Conservation (phyloP, 2,888 invertebrate species). For the Synergus japonicus region DNA sequence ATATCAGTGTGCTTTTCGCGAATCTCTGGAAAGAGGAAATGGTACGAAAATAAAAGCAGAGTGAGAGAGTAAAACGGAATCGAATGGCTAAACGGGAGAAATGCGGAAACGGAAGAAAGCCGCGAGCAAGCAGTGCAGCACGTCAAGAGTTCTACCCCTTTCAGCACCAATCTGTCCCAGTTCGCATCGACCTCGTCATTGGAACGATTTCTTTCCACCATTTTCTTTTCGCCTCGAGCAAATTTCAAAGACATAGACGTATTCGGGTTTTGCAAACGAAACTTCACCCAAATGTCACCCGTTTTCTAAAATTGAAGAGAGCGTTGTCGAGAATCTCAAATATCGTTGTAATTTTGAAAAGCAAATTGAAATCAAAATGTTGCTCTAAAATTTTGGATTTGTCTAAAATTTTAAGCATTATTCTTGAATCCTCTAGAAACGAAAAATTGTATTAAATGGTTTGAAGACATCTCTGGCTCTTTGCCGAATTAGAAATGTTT, state of each 20-base stretch:
- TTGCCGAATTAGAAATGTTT: not conserved
- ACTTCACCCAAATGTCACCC: constrained; percentile 28
- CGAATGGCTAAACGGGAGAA: constrained; percentile 22
- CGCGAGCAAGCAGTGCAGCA: constrained; percentile 33
- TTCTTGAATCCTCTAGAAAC: not conserved
- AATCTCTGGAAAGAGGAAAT: not conserved
- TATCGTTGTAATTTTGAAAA: constrained; percentile 19
- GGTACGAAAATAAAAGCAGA: not conserved
- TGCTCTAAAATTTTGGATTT: no score
- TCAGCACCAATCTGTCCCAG: constrained; percentile 27
- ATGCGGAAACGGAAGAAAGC: constrained; percentile 22
- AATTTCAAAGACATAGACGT: constrained; percentile 26
- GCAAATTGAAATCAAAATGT: no score
- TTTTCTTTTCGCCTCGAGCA: constrained; percentile 16
- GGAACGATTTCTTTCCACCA: constrained; percentile 11
- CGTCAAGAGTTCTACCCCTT: constrained; percentile 4
- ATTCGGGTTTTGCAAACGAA: constrained; percentile 10
- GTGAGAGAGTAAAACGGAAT: not conserved
- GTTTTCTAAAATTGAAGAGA: constrained; percentile 3
- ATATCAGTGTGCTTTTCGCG: not conserved
- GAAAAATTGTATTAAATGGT: not conserved
- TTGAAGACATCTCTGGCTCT: not conserved
- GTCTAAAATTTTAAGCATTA: not conserved
- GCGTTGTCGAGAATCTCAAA: constrained; percentile 15
- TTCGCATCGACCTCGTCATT: constrained; percentile 16